phyloP scores from a whole-genome alignment of 1,140 invertebrate species.

The Magallana gigas region DNA sequence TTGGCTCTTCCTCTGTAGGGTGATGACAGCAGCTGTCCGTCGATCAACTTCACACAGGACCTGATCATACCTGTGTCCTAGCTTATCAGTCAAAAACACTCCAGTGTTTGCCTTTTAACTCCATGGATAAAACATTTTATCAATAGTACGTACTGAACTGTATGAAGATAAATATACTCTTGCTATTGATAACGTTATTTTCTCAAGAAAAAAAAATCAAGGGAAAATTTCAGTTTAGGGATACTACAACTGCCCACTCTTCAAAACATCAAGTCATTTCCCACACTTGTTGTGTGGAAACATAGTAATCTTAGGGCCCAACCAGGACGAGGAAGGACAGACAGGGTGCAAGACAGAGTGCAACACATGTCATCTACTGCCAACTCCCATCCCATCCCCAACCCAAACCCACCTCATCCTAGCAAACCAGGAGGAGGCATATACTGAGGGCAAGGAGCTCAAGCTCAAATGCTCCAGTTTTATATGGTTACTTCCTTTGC shows the following conservation, averaged over 20 bases:
- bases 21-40: neutral
- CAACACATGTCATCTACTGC: no score
- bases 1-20: neutral
- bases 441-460: no score
- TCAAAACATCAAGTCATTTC: no score
- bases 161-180: neutral
- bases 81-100: neutral
- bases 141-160: neutral
- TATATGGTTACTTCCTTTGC: no score
- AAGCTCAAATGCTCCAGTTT: no score
- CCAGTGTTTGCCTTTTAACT: neutral
- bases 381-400: no score
- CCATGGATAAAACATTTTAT: conserved; percentile 8
- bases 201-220: neutral
- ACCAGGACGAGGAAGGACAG: no score
- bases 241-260: neutral
- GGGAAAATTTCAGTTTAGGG: neutral
- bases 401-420: no score
- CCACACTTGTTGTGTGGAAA: no score
- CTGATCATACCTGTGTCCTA: neutral
- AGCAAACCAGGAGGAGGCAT: no score
- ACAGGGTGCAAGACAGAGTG: no score
- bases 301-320: no score
- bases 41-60: neutral
- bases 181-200: neutral